Conservation (phyloP, 2,888 invertebrate species). For the Campoletis raptor region DNA sequence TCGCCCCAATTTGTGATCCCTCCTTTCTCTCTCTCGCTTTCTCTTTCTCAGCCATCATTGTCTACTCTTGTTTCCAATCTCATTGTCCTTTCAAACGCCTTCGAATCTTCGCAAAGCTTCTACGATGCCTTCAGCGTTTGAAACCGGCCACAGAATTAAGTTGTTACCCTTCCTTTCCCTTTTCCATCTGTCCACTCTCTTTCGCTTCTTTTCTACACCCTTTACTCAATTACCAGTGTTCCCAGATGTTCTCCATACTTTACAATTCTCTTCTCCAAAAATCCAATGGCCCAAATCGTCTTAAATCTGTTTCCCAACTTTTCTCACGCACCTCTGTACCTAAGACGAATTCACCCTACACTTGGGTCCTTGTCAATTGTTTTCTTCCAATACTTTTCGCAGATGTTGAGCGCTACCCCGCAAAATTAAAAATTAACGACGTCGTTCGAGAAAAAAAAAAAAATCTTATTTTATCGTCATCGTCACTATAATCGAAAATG, state of each 20-base stretch:
- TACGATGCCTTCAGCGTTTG: neutral
- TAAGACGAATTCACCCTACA: neutral
- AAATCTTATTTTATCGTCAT: too few species aligned
- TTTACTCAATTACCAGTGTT: conserved; percentile 2
- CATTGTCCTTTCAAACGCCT: neutral
- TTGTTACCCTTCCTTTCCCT: neutral
- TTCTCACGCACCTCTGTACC: conserved; percentile 2
- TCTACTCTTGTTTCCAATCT: neutral
- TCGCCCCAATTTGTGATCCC: conserved; percentile 5
- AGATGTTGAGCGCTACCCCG: neutral
- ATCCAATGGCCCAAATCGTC: neutral
- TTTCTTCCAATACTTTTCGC: neutral
- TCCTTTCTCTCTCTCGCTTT: neutral
- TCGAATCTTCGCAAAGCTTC: conserved; percentile 3
- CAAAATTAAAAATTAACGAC: neutral
- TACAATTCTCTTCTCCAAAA: conserved; percentile 11
- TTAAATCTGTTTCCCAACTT: neutral
- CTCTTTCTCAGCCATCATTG: neutral
- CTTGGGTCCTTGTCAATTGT: neutral
- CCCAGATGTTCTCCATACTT: conserved; percentile 7
- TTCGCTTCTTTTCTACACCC: neutral
- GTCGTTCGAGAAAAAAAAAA: neutral
- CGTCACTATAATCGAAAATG: neutral
- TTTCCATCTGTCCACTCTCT: conserved; percentile 8
- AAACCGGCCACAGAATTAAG: conserved; percentile 22